Percentiles rank a stretch among this genome's conserved stretches.
These are phyloP conservation scores for Agapetus fuscipes DNA, from an alignment of 2,888 invertebrate genomes.

Conservation along the genomic window DNA sequence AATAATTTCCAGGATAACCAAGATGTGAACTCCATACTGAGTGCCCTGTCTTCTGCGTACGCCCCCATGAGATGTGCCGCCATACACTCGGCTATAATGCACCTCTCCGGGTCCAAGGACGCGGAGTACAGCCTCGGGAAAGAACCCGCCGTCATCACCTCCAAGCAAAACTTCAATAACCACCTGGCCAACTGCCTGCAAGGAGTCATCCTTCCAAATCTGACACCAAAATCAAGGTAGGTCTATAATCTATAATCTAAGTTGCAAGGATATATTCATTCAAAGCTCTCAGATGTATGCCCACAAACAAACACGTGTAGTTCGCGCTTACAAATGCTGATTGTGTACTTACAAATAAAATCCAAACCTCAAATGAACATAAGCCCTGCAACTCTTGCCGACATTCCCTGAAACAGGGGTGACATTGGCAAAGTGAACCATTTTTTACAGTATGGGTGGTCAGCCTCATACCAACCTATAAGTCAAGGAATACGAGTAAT, in stretches of 20 bases:
- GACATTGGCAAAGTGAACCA: too few species aligned
- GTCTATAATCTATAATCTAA: background rate
- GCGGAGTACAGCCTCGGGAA: constrained; percentile 15
- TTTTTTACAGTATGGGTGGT: too few species aligned
- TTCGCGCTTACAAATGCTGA: too few species aligned
- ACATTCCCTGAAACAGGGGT: too few species aligned
- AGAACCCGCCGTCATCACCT: constrained; percentile 22
- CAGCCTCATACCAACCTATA: too few species aligned
- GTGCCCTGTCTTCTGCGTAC: constrained; percentile 29
- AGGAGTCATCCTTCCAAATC: constrained; percentile 10
- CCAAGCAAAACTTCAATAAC: constrained; percentile 21
- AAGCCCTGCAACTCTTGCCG: too few species aligned
- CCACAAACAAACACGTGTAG: too few species aligned
- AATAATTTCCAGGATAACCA: constrained; percentile 8
- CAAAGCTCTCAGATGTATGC: too few species aligned
- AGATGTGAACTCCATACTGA: constrained; percentile 4
- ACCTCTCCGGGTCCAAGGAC: constrained; percentile 27
- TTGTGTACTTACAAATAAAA: too few species aligned
- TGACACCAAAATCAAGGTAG: constrained; percentile 14
- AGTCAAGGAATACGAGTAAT: too few species aligned
- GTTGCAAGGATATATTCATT: too few species aligned
- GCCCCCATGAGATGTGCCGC: constrained; percentile 31
- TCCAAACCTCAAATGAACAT: too few species aligned
- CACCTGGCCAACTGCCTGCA: constrained; percentile 29
- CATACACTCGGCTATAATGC: constrained; percentile 36